These are phyloP conservation scores for Heteropelma amictum DNA, from an alignment of 2,888 invertebrate species.

Conservation along the genomic window DNA sequence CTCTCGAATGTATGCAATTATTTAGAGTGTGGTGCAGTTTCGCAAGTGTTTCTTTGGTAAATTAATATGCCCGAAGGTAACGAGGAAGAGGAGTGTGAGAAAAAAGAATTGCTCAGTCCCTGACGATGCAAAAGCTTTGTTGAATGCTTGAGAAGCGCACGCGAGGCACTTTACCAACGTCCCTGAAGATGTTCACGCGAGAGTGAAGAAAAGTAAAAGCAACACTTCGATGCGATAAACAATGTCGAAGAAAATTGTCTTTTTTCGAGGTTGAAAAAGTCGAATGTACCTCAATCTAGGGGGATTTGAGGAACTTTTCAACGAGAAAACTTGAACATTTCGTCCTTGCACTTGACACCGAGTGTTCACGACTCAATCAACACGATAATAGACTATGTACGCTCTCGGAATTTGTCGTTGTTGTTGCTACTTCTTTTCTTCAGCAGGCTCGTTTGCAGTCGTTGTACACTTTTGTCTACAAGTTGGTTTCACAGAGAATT, in stretches of 20 bases:
- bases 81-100: neutral
- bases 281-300: neutral
- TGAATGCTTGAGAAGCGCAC: neutral
- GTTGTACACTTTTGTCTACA: neutral
- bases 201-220: neutral
- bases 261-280: neutral
- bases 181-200: neutral
- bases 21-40: conserved; percentile 34
- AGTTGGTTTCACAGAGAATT: conserved; percentile 22
- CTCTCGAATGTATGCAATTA: conserved; percentile 16
- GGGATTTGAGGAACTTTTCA: conserved; percentile 1
- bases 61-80: conserved; percentile 26
- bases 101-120: neutral
- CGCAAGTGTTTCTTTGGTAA: conserved; percentile 47
- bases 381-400: conserved; percentile 11
- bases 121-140: conserved; percentile 1
- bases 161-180: conserved; percentile 8
- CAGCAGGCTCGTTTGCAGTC: neutral
- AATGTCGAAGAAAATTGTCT: conserved; percentile 4
- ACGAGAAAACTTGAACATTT: conserved; percentile 11
- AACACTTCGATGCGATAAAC: neutral
- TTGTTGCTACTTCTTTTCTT: conserved; percentile 2
- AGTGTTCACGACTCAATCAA: conserved; percentile 24
- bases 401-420: conserved; percentile 33
- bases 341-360: conserved; percentile 34